Evolutionary conservation across 2,113 vertebrate genomes (phyloP).

Genomic region (Potamarius usumacintae): DNA sequence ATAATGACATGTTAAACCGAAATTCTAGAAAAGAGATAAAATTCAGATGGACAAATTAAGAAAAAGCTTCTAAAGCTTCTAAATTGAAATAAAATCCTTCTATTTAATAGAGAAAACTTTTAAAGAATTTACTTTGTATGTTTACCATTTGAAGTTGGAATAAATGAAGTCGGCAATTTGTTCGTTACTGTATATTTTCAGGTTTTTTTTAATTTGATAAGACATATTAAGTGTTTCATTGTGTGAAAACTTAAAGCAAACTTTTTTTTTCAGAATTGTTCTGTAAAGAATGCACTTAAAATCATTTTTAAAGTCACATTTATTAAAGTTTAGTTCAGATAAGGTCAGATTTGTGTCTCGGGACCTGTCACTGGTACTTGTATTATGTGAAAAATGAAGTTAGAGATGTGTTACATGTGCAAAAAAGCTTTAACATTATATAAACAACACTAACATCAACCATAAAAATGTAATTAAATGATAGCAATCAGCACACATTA

Average conservation of each 20-base stretch:
- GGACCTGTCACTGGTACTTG: constrained; percentile 12
- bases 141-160: background rate
- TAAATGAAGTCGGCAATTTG: background rate
- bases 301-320: background rate
- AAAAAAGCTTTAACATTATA: background rate
- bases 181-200: background rate
- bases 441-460: constrained; percentile 23
- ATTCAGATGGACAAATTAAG: background rate
- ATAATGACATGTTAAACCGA: background rate
- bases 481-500: constrained; percentile 21
- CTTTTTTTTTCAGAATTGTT: background rate
- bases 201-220: background rate
- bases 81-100: background rate
- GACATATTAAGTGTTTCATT: background rate
- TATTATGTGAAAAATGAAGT: constrained; percentile 20
- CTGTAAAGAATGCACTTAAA: background rate
- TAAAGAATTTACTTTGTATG: background rate
- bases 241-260: background rate
- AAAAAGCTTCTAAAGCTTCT: background rate
- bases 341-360: background rate
- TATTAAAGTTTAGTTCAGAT: constrained; percentile 24
- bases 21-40: background rate
- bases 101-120: background rate
- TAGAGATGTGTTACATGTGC: constrained; percentile 3
- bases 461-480: constrained; percentile 11